These are phyloP conservation scores for Drosophila mettleri DNA, from an alignment of 2,888 invertebrate species.

Conservation along the genomic window DNA sequence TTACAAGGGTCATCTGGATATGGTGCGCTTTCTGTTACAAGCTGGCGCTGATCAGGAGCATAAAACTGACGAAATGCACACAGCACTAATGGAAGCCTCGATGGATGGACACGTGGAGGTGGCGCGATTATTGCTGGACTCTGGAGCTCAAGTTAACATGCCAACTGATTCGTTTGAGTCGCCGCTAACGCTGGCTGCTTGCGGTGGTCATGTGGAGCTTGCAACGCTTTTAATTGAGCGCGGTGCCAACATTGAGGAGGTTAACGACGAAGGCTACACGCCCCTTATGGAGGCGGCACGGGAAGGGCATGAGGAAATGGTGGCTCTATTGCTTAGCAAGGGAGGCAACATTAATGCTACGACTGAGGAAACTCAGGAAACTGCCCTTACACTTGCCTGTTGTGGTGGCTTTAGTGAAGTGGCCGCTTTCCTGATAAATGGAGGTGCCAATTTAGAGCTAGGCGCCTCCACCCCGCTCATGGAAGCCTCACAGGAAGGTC, in stretches of 20 bases:
- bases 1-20: conserved; percentile 98
- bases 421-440: conserved; percentile 97
- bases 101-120: conserved; percentile 99
- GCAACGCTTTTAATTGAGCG: conserved; percentile 97
- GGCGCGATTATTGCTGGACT: conserved; percentile 96
- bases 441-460: conserved; percentile 96
- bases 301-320: conserved; percentile 99
- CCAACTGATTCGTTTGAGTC: conserved; percentile 99
- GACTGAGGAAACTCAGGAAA: conserved; percentile 99
- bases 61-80: conserved; percentile 99
- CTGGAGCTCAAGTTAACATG: conserved; percentile 99
- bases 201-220: conserved; percentile 99
- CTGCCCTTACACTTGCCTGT: conserved; percentile 96
- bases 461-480: conserved; percentile 98
- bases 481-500: conserved; percentile 99
- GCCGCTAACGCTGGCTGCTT: conserved; percentile 98
- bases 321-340: conserved; percentile 95
- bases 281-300: conserved; percentile 99
- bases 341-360: conserved; percentile 99
- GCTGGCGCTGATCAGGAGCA: conserved; percentile 99
- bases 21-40: conserved; percentile 97
- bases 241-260: conserved; percentile 99
- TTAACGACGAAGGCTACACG: conserved; percentile 99
- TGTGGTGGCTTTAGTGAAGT: conserved; percentile 98
- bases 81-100: conserved; percentile 99